Conservation (phyloP, 2,797 vertebrate genomes). For the Phalanger gymnotis region DNA sequence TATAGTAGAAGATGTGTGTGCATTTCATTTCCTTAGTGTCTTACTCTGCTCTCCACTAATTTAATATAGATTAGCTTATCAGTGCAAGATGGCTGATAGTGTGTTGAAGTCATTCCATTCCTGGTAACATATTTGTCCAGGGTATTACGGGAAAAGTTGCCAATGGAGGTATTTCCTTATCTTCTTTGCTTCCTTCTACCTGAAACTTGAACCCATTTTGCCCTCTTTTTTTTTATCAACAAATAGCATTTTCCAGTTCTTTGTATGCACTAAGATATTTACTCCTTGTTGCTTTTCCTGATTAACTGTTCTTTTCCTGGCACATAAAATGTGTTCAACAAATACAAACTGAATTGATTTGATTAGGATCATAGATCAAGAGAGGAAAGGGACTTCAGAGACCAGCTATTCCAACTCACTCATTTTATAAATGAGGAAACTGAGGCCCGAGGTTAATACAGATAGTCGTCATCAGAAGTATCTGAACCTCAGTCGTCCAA, state of each 20-base stretch:
- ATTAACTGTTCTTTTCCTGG: background rate
- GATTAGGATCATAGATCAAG: background rate
- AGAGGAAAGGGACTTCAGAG: background rate
- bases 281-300: background rate
- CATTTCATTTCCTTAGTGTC: background rate
- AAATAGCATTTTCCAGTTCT: background rate
- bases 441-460: background rate
- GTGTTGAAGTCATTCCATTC: background rate
- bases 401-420: background rate
- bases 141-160: background rate
- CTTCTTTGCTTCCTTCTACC: background rate
- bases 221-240: background rate
- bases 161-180: background rate
- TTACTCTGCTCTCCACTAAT: background rate
- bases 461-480: background rate
- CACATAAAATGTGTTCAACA: background rate
- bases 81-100: background rate
- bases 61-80: background rate
- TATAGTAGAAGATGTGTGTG: background rate
- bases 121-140: background rate
- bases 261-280: background rate
- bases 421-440: background rate
- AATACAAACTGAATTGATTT: background rate
- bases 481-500: background rate
- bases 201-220: background rate